These are phyloP conservation scores for Acrobasis repandana DNA, from an alignment of 2,888 invertebrate genomes.

Conservation along the genomic window DNA sequence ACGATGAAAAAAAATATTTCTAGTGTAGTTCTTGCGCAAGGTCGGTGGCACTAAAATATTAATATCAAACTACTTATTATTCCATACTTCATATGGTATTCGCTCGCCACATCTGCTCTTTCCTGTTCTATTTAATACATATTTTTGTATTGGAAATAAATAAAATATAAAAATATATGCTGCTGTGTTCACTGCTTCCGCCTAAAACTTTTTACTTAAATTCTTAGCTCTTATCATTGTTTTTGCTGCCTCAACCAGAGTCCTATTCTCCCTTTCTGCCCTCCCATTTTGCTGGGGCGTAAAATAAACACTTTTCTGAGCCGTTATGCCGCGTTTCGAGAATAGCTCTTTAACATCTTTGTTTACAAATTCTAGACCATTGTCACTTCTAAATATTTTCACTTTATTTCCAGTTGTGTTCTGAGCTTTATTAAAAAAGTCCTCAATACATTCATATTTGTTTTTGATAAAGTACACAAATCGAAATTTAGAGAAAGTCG, in stretches of 20 bases:
- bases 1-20: too few species aligned
- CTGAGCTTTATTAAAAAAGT: not conserved
- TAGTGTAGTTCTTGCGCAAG: too few species aligned
- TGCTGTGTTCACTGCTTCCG: slow-evolving; percentile 9
- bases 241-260: slow-evolving; percentile 26
- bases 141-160: too few species aligned
- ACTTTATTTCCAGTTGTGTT: not conserved
- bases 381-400: slow-evolving; percentile 1
- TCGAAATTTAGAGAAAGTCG: slow-evolving; percentile 22
- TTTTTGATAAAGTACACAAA: too few species aligned
- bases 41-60: too few species aligned
- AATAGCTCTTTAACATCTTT: not conserved
- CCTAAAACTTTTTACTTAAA: slow-evolving; percentile 13
- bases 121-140: slow-evolving; percentile 25
- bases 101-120: not conserved
- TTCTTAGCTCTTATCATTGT: slow-evolving; percentile 24
- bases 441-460: too few species aligned
- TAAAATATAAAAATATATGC: too few species aligned
- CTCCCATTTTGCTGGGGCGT: slow-evolving; percentile 28
- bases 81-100: not conserved
- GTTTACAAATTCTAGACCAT: not conserved
- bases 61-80: slow-evolving; percentile 1
- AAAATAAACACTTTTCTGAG: slow-evolving; percentile 2
- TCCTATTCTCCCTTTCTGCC: slow-evolving; percentile 25
- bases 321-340: not conserved